A percentile compares a stretch with the other conserved stretches of the same genome.
Conservation (phyloP, 2,113 vertebrate species). For the Martes martes region DNA sequence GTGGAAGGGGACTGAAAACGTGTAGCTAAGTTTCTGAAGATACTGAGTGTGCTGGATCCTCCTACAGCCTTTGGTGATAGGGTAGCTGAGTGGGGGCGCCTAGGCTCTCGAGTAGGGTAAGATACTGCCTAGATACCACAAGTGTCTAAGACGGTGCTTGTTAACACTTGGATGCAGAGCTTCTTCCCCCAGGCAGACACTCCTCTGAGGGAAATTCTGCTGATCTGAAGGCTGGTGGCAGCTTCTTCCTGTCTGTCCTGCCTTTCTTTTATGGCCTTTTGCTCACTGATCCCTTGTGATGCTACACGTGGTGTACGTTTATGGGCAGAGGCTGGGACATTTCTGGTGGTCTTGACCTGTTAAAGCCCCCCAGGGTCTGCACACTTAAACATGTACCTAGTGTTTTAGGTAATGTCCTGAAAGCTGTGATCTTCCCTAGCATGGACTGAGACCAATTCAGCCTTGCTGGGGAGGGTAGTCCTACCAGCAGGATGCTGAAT, state of each 20-base stretch:
- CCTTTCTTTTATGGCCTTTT: neutral
- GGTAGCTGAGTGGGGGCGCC: neutral
- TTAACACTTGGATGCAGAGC: neutral
- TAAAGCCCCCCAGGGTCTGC: neutral
- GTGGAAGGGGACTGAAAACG: slow-evolving; percentile 4
- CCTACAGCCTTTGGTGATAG: neutral
- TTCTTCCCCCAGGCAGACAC: neutral
- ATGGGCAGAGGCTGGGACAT: neutral
- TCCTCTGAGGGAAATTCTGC: neutral
- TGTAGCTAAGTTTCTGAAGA: neutral
- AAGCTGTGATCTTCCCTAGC: neutral
- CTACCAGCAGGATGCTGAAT: neutral
- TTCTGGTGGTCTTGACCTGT: neutral
- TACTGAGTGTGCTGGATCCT: neutral
- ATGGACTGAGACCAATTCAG: neutral
- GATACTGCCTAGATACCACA: neutral
- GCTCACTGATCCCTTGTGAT: neutral
- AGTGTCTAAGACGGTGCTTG: neutral
- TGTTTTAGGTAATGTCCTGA: neutral
- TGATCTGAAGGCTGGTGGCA: neutral
- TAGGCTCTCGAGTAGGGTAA: neutral
- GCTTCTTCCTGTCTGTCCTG: neutral
- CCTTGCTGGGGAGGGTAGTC: neutral
- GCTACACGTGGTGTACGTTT: fast-evolving
- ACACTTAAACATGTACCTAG: neutral